phyloP scores from a whole-genome alignment of 2,888 invertebrate species.

The Dyspetes luteomarginatus region DNA sequence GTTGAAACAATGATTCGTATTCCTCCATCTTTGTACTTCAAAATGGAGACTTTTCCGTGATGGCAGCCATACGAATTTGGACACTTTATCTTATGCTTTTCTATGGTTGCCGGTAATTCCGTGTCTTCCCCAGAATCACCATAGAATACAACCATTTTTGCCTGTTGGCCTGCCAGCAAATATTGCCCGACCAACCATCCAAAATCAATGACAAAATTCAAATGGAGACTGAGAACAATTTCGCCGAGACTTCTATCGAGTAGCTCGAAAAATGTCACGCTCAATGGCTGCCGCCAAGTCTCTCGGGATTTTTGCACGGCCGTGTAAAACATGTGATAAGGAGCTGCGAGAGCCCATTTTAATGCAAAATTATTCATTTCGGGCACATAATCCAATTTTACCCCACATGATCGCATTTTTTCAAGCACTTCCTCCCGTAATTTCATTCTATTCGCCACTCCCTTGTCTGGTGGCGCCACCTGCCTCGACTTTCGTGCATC shows the following conservation, averaged over 20 bases:
- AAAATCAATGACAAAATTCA: slow-evolving; percentile 96
- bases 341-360: slow-evolving; percentile 88
- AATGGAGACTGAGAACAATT: slow-evolving; percentile 90
- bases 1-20: slow-evolving; percentile 95
- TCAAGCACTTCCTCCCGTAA: slow-evolving; percentile 72
- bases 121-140: slow-evolving; percentile 45
- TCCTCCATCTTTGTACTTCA: slow-evolving; percentile 92
- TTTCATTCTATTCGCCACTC: background rate
- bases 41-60: slow-evolving; percentile 91
- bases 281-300: slow-evolving; percentile 87
- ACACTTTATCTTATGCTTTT: slow-evolving; percentile 71
- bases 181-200: slow-evolving; percentile 96
- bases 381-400: slow-evolving; percentile 85
- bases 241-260: slow-evolving; percentile 91
- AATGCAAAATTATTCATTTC: slow-evolving; percentile 86
- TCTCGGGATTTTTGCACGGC: slow-evolving; percentile 87
- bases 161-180: slow-evolving; percentile 88
- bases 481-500: background rate
- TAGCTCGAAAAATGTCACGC: slow-evolving; percentile 91
- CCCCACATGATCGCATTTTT: slow-evolving; percentile 80
- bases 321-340: slow-evolving; percentile 91
- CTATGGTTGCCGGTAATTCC: slow-evolving; percentile 73
- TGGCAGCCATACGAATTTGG: slow-evolving; percentile 76
- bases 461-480: background rate
- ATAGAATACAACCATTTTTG: slow-evolving; percentile 74